Evolutionary conservation across 35 echinoderm and acorn worm genomes (phyloP).

Genomic region (Apostichopus parvimensis): DNA sequence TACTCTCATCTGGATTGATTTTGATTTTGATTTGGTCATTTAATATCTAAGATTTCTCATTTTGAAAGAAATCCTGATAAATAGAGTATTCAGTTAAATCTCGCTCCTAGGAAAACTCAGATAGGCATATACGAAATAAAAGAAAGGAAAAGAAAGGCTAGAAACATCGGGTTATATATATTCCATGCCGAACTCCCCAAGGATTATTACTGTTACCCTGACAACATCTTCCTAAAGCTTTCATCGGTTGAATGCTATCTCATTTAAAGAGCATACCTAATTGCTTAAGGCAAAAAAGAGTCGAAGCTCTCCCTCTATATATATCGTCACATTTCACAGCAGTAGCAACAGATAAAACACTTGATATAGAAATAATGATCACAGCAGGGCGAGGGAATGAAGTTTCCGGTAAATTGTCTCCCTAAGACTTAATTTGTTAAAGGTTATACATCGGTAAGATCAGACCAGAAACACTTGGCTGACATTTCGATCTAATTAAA

Average conservation of each 20-base stretch:
- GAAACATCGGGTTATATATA: background rate
- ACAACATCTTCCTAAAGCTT: background rate
- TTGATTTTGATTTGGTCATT: no score
- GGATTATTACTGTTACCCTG: background rate
- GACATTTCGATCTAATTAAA: conserved; percentile 19
- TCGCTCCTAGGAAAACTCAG: no score
- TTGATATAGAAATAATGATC: background rate
- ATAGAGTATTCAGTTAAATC: no score
- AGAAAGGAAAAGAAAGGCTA: no score
- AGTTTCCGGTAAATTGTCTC: conserved; percentile 3
- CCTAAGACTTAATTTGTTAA: conserved; percentile 1
- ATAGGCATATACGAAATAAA: no score
- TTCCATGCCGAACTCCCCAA: background rate
- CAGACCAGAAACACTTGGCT: background rate
- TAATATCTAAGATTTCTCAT: no score
- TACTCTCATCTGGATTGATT: no score
- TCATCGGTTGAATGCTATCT: background rate
- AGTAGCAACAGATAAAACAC: background rate
- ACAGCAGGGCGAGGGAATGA: background rate
- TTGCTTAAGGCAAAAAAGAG: background rate
- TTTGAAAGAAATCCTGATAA: no score
- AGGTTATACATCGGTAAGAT: background rate
- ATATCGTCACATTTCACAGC: background rate
- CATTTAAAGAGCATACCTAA: background rate
- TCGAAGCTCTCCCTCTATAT: background rate